phyloP scores from a whole-genome alignment of 92 coral and sea anemone species.

The Palythoa heliodiscus region DNA sequence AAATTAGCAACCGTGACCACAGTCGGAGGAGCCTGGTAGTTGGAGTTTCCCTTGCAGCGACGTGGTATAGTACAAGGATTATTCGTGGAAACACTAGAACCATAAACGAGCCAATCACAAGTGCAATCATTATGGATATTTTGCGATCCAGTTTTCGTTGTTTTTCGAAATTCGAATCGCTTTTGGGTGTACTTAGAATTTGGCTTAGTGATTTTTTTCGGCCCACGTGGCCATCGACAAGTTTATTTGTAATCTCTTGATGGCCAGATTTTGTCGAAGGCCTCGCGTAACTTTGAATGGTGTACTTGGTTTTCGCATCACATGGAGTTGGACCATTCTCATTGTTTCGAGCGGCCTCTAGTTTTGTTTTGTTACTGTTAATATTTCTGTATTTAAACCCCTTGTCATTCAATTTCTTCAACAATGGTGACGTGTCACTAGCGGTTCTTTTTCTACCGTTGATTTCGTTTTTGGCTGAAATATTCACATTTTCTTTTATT shows the following conservation, averaged over 20 bases:
- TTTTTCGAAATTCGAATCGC: background rate
- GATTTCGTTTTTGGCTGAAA: background rate
- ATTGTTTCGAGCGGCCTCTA: too few species aligned
- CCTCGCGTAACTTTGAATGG: background rate
- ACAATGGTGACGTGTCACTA: background rate
- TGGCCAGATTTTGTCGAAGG: background rate
- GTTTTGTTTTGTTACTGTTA: background rate
- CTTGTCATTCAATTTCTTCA: too few species aligned
- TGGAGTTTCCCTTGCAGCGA: conserved; percentile 47
- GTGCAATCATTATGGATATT: conserved; percentile 57
- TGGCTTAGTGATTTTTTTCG: background rate
- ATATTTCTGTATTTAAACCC: background rate
- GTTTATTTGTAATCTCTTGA: background rate
- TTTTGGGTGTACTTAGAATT: conserved; percentile 5
- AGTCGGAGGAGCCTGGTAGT: conserved; percentile 45
- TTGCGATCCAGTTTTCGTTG: conserved; percentile 40
- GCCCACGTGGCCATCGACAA: background rate
- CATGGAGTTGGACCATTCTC: background rate
- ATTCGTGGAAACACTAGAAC: conserved; percentile 61
- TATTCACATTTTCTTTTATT: background rate
- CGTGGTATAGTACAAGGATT: conserved; percentile 56
- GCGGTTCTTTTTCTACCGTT: background rate
- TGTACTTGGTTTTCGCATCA: background rate
- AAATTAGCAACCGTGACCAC: conserved; percentile 56
- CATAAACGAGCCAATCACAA: conserved; percentile 57